Percentiles rank a stretch among this genome's conserved stretches.
Evolutionary conservation across 2,888 invertebrate genomes (phyloP).

Genomic region (Leucoptera coffeella): DNA sequence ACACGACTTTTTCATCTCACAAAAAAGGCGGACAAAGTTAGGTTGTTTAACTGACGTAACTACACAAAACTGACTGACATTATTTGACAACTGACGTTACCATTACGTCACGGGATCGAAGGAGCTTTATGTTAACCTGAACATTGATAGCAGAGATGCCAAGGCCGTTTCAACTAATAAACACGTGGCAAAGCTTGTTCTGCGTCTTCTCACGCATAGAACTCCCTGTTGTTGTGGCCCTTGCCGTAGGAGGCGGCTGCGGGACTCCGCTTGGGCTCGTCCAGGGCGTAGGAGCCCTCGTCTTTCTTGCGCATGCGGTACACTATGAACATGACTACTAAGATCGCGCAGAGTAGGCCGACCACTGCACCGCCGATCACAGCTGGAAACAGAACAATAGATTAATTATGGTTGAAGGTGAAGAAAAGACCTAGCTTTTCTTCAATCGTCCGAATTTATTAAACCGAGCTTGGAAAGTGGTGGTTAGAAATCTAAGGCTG

Average conservation of each 20-base stretch:
- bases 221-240: slow-evolving; percentile 86
- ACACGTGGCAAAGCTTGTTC: slow-evolving; percentile 43
- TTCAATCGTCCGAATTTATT: too few species aligned
- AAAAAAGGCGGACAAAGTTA: too few species aligned
- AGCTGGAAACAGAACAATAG: slow-evolving; percentile 60
- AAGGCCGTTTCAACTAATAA: slow-evolving; percentile 26
- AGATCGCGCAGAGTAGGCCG: slow-evolving; percentile 93
- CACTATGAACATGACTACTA: slow-evolving; percentile 98
- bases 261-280: slow-evolving; percentile 89
- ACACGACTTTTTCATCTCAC: too few species aligned
- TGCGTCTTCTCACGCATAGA: slow-evolving; percentile 82
- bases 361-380: slow-evolving; percentile 99
- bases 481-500: too few species aligned
- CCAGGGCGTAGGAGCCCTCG: slow-evolving; percentile 95
- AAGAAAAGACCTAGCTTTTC: too few species aligned
- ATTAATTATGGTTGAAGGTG: too few species aligned
- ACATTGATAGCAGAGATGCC: slow-evolving; percentile 1
- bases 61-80: too few species aligned
- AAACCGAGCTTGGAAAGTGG: too few species aligned
- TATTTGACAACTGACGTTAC: too few species aligned
- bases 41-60: too few species aligned
- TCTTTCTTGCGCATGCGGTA: slow-evolving; percentile 99
- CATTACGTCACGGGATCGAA: too few species aligned
- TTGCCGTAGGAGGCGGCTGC: slow-evolving; percentile 89
- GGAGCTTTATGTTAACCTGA: too few species aligned